Conservation (phyloP, 2,113 vertebrate species). For the Shinisaurus crocodilurus region DNA sequence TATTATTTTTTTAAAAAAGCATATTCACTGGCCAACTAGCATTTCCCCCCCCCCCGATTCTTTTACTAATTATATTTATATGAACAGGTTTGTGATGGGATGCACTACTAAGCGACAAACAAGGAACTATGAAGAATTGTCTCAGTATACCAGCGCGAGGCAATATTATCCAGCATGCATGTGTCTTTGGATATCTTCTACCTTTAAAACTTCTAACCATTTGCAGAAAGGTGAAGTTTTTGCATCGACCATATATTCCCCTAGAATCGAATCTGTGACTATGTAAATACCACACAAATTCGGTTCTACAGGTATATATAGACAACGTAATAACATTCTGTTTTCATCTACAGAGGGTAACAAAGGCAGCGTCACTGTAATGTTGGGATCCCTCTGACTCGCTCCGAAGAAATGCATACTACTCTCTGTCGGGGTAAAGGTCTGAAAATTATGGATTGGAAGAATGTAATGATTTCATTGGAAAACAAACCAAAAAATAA, state of each 20-base stretch:
- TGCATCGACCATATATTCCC: slow-evolving; percentile 99
- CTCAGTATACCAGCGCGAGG: slow-evolving; percentile 56
- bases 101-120: slow-evolving; percentile 43
- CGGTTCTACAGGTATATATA: slow-evolving; percentile 93
- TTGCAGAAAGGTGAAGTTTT: slow-evolving; percentile 90
- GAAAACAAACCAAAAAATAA: slow-evolving; percentile 57
- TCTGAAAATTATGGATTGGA: slow-evolving; percentile 47
- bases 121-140: too few relatives aligned
- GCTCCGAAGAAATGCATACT: slow-evolving; percentile 70
- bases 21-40: neutral
- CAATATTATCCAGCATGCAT: slow-evolving; percentile 56
- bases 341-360: slow-evolving; percentile 68
- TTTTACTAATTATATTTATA: slow-evolving; percentile 46
- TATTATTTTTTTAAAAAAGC: neutral
- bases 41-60: slow-evolving; percentile 10
- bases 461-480: slow-evolving; percentile 17
- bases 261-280: slow-evolving; percentile 99
- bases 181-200: slow-evolving; percentile 62
- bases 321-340: slow-evolving; percentile 85
- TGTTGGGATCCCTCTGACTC: slow-evolving; percentile 57
- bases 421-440: slow-evolving; percentile 48
- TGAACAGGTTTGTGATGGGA: slow-evolving; percentile 46
- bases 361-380: slow-evolving; percentile 59
- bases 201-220: slow-evolving; percentile 68
- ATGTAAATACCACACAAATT: slow-evolving; percentile 88